Evolutionary conservation across 2,888 invertebrate genomes (phyloP), one percentile per base, ranked within the genome.

Genomic region (Merodon equestris): DNA sequence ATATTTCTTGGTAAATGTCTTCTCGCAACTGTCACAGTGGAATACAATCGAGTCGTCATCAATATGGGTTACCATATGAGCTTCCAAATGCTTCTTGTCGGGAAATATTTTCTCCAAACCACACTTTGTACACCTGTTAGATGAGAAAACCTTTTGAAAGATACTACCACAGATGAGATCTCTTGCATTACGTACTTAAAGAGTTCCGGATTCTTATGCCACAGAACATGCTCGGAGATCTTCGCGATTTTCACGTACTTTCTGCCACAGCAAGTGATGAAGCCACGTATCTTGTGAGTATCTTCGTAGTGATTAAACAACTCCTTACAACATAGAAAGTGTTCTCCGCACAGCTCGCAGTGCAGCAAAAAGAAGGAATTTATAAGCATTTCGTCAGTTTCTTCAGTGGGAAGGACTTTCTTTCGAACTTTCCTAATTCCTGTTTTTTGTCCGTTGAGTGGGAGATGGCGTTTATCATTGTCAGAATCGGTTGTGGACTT

Each of bases 1-100:
- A 42, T 81, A 82, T 61, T 83, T 83, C 45, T 84, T 83, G 0
- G 82, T 56, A 63, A 84, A 84, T 1, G 76, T 70, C 48, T 84
- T 84, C 3, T 81, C 70, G 44, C 84, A 84, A 17, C 79, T 56
- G 13, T 82, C 82, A 50, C 84, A 84, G 64, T 82, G 75, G 27
- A 63, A 82, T 10, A 82, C 19, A 56, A 58, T 75, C 3, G 71
- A 74, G 17, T 71, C 58, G 0, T 81, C 70, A 1, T 82, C 81
- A 3, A 82, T 61, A 45, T 84, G 84, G 12, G 67, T 63, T 4
- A 82, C 17, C 81, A 83, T 82, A 48, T 84, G 84, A 45, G 73
- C 66, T 47, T 82, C 82, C 14, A 83, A 50, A 15, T 76, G 73
- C 15, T 72, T 79, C 15, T 82, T 82, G 51, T 83, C 79, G 0